Evolutionary conservation across 2,113 vertebrate genomes (phyloP).

Genomic region (Notothenia rossii): DNA sequence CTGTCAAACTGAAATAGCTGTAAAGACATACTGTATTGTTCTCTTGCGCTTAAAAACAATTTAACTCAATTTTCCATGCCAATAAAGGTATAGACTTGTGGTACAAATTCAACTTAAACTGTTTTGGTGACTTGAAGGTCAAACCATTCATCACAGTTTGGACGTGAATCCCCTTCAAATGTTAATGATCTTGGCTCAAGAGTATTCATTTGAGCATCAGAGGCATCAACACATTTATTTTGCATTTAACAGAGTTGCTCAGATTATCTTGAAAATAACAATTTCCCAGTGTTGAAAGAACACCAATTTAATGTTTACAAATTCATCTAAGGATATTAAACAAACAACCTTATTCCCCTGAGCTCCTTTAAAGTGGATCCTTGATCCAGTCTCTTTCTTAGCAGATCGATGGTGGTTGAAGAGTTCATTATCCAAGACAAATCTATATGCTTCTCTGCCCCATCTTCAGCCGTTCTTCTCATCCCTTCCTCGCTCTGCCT

Average conservation of each 20-base stretch:
- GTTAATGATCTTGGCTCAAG: constrained; percentile 21
- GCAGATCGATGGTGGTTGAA: constrained; percentile 74
- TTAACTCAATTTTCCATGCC: neutral
- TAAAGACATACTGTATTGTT: neutral
- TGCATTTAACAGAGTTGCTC: constrained; percentile 18
- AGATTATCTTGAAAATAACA: constrained; percentile 36
- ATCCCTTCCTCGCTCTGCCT: constrained; percentile 55
- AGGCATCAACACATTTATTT: constrained; percentile 25
- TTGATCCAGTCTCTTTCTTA: constrained; percentile 55
- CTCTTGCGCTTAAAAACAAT: neutral
- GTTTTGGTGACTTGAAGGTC: constrained; percentile 35
- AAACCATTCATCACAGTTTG: constrained; percentile 27
- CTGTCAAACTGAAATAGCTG: neutral
- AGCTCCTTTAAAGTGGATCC: constrained; percentile 55
- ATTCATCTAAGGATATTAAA: constrained; percentile 48
- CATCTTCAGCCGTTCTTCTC: constrained; percentile 58
- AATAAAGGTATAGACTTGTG: constrained; percentile 7
- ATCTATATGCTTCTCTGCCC: constrained; percentile 66
- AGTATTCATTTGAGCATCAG: constrained; percentile 37
- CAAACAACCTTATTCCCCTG: constrained; percentile 52
- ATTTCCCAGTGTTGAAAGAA: constrained; percentile 44
- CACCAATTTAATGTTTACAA: constrained; percentile 53
- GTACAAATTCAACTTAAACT: neutral
- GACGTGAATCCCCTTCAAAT: constrained; percentile 1
- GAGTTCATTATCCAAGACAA: constrained; percentile 77